A percentile compares a stretch with the other conserved stretches of the same genome.
These are phyloP conservation scores for Paradoxurus hermaphroditus DNA, from an alignment of 2,113 vertebrate genomes.

Conservation along the genomic window DNA sequence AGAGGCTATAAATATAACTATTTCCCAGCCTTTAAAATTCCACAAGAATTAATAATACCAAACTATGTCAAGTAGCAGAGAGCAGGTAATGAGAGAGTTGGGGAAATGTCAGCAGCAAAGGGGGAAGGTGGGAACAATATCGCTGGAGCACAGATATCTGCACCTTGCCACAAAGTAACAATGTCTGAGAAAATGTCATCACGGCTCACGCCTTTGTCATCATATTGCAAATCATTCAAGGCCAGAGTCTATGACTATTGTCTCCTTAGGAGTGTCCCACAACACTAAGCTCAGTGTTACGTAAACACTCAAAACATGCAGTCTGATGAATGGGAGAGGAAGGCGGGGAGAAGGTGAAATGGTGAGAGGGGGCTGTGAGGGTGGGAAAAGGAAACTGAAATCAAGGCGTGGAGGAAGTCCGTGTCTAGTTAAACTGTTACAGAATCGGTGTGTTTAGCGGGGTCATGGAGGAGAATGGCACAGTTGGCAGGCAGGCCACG, in stretches of 20 bases:
- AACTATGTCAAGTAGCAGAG: not conserved
- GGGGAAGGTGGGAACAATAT: not conserved
- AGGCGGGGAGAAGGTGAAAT: not conserved
- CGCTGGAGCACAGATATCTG: not conserved
- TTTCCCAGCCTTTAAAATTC: not conserved
- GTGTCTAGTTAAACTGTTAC: not conserved
- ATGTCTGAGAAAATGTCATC: not conserved
- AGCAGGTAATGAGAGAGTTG: not conserved
- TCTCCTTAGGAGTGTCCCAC: not conserved
- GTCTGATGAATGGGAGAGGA: not conserved
- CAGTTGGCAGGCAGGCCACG: not conserved
- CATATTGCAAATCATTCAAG: not conserved
- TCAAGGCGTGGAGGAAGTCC: not conserved
- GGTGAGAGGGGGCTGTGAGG: not conserved
- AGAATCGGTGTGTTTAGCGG: not conserved
- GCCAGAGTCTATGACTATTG: not conserved
- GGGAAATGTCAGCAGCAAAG: not conserved
- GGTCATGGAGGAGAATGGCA: rapidly evolving
- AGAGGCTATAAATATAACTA: not conserved
- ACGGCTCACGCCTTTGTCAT: not conserved
- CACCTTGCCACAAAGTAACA: not conserved
- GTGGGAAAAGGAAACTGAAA: not conserved
- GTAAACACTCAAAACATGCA: not conserved
- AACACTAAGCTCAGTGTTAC: not conserved
- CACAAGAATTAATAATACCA: not conserved